Conservation (phyloP, 2,888 invertebrate genomes). For the Galerucella nymphaeae region DNA sequence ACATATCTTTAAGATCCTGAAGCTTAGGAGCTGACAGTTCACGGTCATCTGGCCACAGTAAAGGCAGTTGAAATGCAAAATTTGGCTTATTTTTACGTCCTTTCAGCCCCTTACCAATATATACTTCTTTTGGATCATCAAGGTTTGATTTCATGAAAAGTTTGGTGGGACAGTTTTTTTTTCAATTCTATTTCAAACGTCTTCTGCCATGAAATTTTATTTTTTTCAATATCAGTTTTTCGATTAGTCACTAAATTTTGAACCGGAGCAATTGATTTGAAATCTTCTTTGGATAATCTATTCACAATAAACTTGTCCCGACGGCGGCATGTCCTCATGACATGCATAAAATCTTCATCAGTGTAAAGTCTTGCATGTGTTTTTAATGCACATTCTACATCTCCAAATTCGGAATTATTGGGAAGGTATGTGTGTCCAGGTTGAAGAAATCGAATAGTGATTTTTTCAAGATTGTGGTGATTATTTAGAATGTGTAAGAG, state of each 20-base stretch:
- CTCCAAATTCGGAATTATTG: slow-evolving; percentile 25
- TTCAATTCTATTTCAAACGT: slow-evolving; percentile 33
- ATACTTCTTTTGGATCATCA: neutral
- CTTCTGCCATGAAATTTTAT: slow-evolving; percentile 41
- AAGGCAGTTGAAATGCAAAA: neutral
- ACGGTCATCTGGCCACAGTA: slow-evolving; percentile 14
- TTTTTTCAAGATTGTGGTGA: neutral
- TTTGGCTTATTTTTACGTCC: neutral
- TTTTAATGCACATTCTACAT: slow-evolving; percentile 28
- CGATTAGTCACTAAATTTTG: slow-evolving; percentile 30
- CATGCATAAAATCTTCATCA: slow-evolving; percentile 13
- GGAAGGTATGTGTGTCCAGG: slow-evolving; percentile 26
- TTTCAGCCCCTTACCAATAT: slow-evolving; percentile 8
- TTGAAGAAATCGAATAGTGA: slow-evolving; percentile 12
- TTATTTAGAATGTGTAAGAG: slow-evolving; percentile 16
- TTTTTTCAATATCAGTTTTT: neutral
- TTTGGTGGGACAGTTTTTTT: slow-evolving; percentile 30
- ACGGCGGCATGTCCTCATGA: too few relatives aligned
- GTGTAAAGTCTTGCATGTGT: slow-evolving; percentile 14
- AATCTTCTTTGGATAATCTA: slow-evolving; percentile 27
- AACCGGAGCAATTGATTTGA: slow-evolving; percentile 34
- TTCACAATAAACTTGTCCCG: neutral
- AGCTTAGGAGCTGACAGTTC: slow-evolving; percentile 9
- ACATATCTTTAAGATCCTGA: slow-evolving; percentile 16
- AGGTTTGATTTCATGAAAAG: neutral